Evolutionary conservation across 2,888 invertebrate genomes (phyloP), one percentile per base, ranked within the genome.

Genomic region (Kryphioiulus occultus): DNA sequence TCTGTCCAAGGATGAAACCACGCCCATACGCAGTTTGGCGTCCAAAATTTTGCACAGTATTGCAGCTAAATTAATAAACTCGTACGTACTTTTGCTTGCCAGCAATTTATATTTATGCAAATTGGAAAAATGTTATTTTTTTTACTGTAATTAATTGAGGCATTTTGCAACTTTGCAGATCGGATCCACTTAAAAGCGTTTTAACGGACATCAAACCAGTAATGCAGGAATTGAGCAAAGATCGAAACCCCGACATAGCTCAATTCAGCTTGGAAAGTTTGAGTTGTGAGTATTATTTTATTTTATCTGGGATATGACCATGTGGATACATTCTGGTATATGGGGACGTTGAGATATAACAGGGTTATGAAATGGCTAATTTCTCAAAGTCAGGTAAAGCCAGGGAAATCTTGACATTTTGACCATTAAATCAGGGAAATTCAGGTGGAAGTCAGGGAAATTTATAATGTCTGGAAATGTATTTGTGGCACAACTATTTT

Each of bases 1-100:
- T 15, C n/a, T 85, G 3, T 1, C 85, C 26, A 44, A 39, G 2
- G 44, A 85, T n/a, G 15, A 85, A 39, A 17, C 85, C 22, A 85
- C 39, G 15, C 5, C 85, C 3, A 26, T 85, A 35, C 85, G 85
- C 3, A 85, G 44, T 85, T 26, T 42, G 42, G 85, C 85, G 0
- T 39, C 44, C 19, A 85, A 26, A 85, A 39, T 85, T 26, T 85
- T 85, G 42, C 85, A 26, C n/a, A 85, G 44, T 42, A 42, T 85
- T 12, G 85, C 44, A 22, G 39, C 85, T 22, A 85, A 85, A 42
- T 39, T 85, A 26, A 85, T 22, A 22, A 17, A 26, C 39, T 42
- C 85, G 85, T 85, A 85, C 0, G 85, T 85, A 85, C n/a, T 22
- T 35, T 22, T 42, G 35, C 39, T n/a, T 35, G 9, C 9, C 17